phyloP scores from a whole-genome alignment of 2,888 invertebrate genomes.

The Perizoma flavofasciatum region DNA sequence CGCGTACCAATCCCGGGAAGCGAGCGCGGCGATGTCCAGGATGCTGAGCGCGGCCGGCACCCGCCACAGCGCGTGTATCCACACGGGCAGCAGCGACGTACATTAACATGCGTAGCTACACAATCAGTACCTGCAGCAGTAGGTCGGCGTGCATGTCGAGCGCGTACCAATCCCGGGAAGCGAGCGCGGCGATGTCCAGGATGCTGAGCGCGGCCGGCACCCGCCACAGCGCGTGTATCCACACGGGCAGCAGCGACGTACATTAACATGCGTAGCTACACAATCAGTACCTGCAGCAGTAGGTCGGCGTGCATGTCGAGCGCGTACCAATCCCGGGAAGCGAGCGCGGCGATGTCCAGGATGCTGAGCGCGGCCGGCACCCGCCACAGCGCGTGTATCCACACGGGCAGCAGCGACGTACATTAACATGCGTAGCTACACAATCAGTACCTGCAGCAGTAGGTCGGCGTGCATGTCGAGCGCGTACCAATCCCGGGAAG shows the following conservation, averaged over 20 bases:
- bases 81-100: slow-evolving; percentile 46
- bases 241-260: slow-evolving; percentile 54
- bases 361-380: slow-evolving; percentile 30
- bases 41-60: slow-evolving; percentile 30
- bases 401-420: slow-evolving; percentile 46
- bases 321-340: slow-evolving; percentile 46
- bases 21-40: slow-evolving; percentile 50
- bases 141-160: slow-evolving; percentile 51
- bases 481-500: slow-evolving; percentile 46
- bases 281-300: slow-evolving; percentile 48
- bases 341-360: slow-evolving; percentile 50
- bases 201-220: slow-evolving; percentile 30
- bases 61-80: slow-evolving; percentile 64
- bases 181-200: slow-evolving; percentile 51
- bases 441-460: slow-evolving; percentile 48
- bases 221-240: slow-evolving; percentile 64
- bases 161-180: slow-evolving; percentile 46
- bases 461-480: slow-evolving; percentile 46
- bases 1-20: slow-evolving; percentile 46
- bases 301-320: slow-evolving; percentile 46
- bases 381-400: slow-evolving; percentile 64
- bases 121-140: no score
- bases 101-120: no score
- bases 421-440: no score
- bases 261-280: no score